Evolutionary conservation across 2,113 vertebrate species (phyloP).

Genomic region (Saimiri boliviensis): DNA sequence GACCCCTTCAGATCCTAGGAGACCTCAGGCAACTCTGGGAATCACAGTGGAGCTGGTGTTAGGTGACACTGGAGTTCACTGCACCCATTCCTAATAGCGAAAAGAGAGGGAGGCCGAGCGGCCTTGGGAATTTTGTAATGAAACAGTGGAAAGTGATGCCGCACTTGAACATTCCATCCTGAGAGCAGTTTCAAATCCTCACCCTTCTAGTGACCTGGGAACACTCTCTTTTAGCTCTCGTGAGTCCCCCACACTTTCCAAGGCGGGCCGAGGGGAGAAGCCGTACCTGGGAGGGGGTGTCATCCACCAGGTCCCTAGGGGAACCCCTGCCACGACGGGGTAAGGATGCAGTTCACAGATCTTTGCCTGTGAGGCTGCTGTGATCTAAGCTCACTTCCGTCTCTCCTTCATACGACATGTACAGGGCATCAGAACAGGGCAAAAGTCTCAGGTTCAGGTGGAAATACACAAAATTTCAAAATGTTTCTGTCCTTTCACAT

Average conservation of each 20-base stretch:
- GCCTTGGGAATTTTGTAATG: not conserved
- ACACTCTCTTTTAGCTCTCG: not conserved
- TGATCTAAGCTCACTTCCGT: not conserved
- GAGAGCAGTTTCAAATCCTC: no score
- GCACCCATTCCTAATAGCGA: no score
- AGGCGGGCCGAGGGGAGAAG: not conserved
- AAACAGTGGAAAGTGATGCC: rapidly evolving
- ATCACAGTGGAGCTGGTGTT: not conserved
- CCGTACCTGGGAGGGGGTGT: no score
- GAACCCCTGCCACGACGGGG: not conserved
- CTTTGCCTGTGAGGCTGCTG: not conserved
- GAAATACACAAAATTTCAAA: rapidly evolving
- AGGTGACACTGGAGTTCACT: not conserved
- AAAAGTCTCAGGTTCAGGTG: no score
- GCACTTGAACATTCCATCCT: not conserved
- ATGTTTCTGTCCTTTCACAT: no score
- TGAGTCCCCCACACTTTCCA: not conserved
- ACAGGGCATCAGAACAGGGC: no score
- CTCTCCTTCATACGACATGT: not conserved
- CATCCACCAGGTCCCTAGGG: not conserved
- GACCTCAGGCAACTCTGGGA: not conserved
- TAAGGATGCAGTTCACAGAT: not conserved
- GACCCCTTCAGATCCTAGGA: not conserved
- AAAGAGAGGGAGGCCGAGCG: not conserved
- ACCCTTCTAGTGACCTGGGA: no score